Conservation (phyloP, 2,888 invertebrate genomes). For the Nomada fabriciana region DNA sequence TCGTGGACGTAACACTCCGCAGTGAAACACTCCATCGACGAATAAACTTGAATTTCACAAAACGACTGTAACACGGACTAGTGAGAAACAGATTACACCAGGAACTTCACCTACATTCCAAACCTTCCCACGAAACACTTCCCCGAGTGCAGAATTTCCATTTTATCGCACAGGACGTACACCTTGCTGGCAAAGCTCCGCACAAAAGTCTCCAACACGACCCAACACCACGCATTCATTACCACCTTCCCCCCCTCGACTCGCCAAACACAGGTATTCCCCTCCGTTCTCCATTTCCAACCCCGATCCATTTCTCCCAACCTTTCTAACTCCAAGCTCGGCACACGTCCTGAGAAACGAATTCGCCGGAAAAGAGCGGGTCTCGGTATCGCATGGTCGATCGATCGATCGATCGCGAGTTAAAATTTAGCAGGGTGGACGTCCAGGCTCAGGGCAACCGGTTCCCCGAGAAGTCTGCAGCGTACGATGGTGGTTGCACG, state of each 20-base stretch:
- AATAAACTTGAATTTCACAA: too few species aligned
- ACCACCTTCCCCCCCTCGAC: neutral
- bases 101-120: neutral
- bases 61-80: too few species aligned
- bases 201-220: too few species aligned
- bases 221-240: neutral
- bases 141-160: neutral
- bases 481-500: neutral
- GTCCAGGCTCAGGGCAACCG: constrained; percentile 21
- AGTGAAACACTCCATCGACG: too few species aligned
- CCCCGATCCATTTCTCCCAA: too few species aligned
- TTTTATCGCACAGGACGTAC: neutral
- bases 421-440: constrained; percentile 34
- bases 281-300: too few species aligned
- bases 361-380: neutral
- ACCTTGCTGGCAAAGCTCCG: neutral
- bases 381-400: constrained; percentile 40
- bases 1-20: too few species aligned
- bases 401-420: constrained; percentile 28
- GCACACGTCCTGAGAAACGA: neutral
- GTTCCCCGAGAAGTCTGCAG: constrained; percentile 10
- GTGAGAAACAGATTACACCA: too few species aligned
- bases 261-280: too few species aligned
- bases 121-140: constrained; percentile 4
- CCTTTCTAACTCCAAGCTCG: too few species aligned